Evolutionary conservation across 2,888 invertebrate species (phyloP), one percentile per base, ranked within the genome.

Genomic region (Fragum whitleyi): DNA sequence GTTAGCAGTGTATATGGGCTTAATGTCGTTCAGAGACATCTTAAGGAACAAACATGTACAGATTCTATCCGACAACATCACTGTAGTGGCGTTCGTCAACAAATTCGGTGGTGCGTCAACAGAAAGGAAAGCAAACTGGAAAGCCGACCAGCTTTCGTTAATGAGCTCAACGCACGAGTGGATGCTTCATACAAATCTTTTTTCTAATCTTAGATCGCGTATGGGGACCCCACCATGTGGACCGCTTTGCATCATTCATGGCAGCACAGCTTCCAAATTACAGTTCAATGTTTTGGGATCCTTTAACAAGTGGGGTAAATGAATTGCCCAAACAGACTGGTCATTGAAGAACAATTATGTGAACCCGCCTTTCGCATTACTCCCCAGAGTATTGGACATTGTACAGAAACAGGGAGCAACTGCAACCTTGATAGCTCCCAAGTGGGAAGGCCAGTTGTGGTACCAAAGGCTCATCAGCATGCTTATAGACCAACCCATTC

Each of bases 311-410:
- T 1, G 74, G 79, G 9, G 47, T 79, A 28, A 74, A 74, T 61
- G 69, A n/a, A n/a, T n/a, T n/a, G n/a, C n/a, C 75, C 62, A 79
- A 23, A 69, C 29, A 47, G 69, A 80, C 42, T 80, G 75, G 61
- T 47, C 16, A 1, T 3, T 2, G 2, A 55, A 55, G 57, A 80
- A 75, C 67, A 79, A 80, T 59, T 75, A 32, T 55, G 65, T 80
- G 21, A 80, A 80, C 36, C 53, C 75, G 21, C 80, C 75, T 5
- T 74, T 79, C 28, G 61, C 62, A 14, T 36, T 71, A 14, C 70
- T 79, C 47, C 72, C 75, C 23, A 47, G 67, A 29, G 59, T 79
- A 0, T 47, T 80, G 21, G 29, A 59, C 2, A 14, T 72, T 0
- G 16, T 75, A 3, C 36, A 28, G 16, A 6, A 68, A 36, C 75